phyloP scores from a whole-genome alignment of 1,140 invertebrate genomes.

The Micrasema minimum region DNA sequence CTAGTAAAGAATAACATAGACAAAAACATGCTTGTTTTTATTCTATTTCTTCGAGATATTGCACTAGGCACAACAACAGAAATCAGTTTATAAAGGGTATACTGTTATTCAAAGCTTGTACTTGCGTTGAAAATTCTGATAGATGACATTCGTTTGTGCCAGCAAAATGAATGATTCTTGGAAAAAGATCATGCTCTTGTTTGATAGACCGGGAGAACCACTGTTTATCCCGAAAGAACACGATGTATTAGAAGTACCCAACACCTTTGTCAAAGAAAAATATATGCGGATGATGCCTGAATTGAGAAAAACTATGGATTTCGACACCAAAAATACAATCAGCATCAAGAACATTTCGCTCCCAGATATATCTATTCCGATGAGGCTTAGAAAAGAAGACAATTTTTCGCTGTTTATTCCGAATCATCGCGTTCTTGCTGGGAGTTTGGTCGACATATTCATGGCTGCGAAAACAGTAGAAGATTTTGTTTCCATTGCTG shows the following conservation, averaged over 20 bases:
- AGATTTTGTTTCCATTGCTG: conserved; percentile 75
- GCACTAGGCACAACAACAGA: too few species aligned
- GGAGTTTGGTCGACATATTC: conserved; percentile 19
- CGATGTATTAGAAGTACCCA: conserved; percentile 4
- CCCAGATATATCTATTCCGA: conserved; percentile 4
- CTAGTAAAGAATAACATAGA: too few species aligned
- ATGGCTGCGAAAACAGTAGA: conserved; percentile 60
- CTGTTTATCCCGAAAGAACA: conserved; percentile 7
- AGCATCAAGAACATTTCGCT: neutral
- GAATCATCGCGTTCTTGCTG: neutral
- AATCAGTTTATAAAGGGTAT: too few species aligned
- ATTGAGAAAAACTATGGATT: neutral
- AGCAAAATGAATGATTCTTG: neutral
- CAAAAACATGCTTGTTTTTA: too few species aligned
- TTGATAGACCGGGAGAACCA: conserved; percentile 16
- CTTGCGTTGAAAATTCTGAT: too few species aligned
- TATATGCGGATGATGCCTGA: neutral
- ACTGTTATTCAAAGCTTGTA: too few species aligned
- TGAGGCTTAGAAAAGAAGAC: neutral
- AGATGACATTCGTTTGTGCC: too few species aligned
- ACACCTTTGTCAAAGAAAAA: neutral
- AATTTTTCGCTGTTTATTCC: conserved; percentile 16
- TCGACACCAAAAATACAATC: neutral
- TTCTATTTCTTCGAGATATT: too few species aligned
- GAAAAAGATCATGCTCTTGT: neutral